Evolutionary conservation across 53 echinoderm and acorn worm species (phyloP), one percentile per base, ranked within the genome.

Genomic region (Echinometra lucunter): DNA sequence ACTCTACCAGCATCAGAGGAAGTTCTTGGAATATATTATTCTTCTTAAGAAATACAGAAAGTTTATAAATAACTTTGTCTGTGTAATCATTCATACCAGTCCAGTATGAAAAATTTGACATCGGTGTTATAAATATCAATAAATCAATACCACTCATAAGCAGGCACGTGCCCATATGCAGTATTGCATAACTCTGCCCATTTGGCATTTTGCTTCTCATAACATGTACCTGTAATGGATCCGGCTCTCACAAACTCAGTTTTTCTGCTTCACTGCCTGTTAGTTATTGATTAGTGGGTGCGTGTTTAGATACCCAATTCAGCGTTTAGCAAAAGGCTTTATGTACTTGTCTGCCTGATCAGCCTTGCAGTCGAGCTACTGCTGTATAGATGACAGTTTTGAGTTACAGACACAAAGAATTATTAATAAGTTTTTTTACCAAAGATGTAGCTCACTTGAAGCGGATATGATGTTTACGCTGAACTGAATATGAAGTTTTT

Each of bases 261-360:
- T 80, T 93, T 93, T 93, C 93, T 93, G 93, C 93, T 75, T 78
- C 37, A 56, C 34, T 93, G 57, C 8, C 16, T 93, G 93, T 75
- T 78, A 78, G 57, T 49, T 93, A 93, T 93, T 93, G 93, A 93
- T 93, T 93, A 80, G 91, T 69, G 91, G 44, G 67, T 23, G 37
- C 66, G 91, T 91, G 91, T 91, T 91, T 90, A 90, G 90, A 18
- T 90, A 90, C 60, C 58, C 63, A 63, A 90, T 90, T 37, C 90
- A 58, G 58, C 90, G 58, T 63, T 88, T 37, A 37, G 37, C 37
- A 13, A 58, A 58, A 3, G 90, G 63, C 37, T 90, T 90, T 90
- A 90, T 90, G 58, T 58, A 60, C 9, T 37, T 90, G 37, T 90
- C 37, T 90, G 58, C 90, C 37, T 63, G 90, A 90, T 37, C 58